Percentiles rank a stretch among this genome's conserved stretches.
These are phyloP conservation scores for Epizoanthus rinbou DNA, from an alignment of 92 coral and sea anemone species.

Conservation along the genomic window DNA sequence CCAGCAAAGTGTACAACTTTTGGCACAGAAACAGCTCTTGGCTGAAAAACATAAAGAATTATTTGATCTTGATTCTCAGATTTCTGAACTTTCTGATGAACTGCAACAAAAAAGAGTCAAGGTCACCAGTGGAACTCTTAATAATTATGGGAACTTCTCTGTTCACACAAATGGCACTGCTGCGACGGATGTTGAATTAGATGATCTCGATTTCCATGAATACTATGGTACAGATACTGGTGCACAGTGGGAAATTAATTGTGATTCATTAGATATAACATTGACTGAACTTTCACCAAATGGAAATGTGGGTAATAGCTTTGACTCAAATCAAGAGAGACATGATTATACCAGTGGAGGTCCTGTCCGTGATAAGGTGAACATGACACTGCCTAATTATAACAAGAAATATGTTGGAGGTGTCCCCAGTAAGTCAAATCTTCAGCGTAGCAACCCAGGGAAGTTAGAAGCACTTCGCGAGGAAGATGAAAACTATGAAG, in stretches of 20 bases:
- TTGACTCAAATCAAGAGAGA: background rate
- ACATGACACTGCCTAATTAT: background rate
- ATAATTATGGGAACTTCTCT: background rate
- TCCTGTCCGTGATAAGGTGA: background rate
- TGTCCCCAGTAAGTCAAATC: background rate
- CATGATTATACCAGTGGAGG: background rate
- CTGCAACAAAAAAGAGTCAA: constrained; percentile 50
- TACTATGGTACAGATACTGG: background rate
- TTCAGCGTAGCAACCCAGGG: constrained; percentile 45
- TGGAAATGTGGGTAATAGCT: background rate
- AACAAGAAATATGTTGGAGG: constrained; percentile 2
- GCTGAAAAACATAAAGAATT: constrained; percentile 88
- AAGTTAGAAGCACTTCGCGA: constrained; percentile 73
- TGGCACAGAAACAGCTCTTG: constrained; percentile 82
- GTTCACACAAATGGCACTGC: background rate
- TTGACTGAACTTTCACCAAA: background rate
- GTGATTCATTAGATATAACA: constrained; percentile 24
- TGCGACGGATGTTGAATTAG: background rate
- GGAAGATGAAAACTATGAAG: constrained; percentile 69
- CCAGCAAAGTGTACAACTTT: constrained; percentile 86
- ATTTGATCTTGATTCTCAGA: constrained; percentile 79
- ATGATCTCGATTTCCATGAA: constrained; percentile 6
- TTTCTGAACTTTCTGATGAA: constrained; percentile 63
- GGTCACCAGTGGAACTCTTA: background rate
- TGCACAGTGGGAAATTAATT: constrained; percentile 33